phyloP scores from a whole-genome alignment of 2,113 vertebrate genomes.

The Microcebus ravelobensis region DNA sequence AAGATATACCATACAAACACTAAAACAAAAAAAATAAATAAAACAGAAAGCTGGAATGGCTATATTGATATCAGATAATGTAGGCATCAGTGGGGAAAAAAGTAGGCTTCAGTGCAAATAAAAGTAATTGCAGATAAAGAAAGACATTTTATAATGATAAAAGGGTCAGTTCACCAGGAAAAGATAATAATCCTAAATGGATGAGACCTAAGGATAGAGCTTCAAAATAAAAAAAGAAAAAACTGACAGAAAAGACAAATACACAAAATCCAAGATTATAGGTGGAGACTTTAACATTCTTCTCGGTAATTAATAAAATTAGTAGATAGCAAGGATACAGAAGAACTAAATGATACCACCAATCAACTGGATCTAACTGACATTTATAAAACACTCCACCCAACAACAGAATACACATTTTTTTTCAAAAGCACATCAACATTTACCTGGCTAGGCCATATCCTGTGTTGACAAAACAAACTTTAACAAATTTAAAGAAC shows the following conservation, averaged over 20 bases:
- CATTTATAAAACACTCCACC: neutral
- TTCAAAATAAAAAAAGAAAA: neutral
- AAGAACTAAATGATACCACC: neutral
- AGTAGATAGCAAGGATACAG: neutral
- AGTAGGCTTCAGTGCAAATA: no score
- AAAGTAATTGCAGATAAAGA: neutral
- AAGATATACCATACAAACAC: neutral
- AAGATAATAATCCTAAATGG: neutral
- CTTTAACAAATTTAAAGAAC: neutral
- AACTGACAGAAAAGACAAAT: neutral
- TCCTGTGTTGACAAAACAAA: neutral
- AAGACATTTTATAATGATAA: neutral
- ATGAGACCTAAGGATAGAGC: neutral
- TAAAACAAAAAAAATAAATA: neutral
- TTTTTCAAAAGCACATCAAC: neutral
- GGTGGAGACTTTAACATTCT: neutral
- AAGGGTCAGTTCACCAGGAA: neutral
- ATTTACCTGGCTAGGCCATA: neutral
- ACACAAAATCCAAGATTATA: neutral
- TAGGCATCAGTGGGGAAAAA: neutral
- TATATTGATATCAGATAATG: neutral
- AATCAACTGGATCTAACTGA: neutral
- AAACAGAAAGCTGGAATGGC: neutral
- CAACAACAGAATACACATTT: neutral
- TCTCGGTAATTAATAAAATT: neutral